Percentiles rank a stretch among this genome's conserved stretches.
phyloP scores from a whole-genome alignment of 2,888 invertebrate species.

The Stomorhina lunata region DNA sequence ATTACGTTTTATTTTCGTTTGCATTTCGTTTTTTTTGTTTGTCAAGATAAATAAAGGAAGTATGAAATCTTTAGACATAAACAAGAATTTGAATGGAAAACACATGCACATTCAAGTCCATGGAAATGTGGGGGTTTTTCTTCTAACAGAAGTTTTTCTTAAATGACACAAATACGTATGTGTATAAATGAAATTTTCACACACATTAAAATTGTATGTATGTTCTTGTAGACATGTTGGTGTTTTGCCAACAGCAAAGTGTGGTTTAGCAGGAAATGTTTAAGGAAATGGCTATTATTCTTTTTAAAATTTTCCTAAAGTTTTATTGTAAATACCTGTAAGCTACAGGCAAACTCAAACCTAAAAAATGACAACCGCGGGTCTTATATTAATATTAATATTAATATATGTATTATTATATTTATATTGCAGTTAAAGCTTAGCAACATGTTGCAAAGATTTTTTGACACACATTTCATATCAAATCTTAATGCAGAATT shows the following conservation, averaged over 20 bases:
- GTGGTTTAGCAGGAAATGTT: not conserved
- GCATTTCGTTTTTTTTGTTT: not conserved
- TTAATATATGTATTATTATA: too few relatives aligned
- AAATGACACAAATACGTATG: not conserved
- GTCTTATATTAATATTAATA: too few relatives aligned
- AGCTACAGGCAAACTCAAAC: too few relatives aligned
- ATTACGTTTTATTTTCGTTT: not conserved
- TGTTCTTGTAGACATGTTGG: not conserved
- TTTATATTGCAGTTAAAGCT: too few relatives aligned
- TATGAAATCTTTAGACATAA: not conserved
- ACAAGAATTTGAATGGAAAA: not conserved
- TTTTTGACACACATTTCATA: too few relatives aligned
- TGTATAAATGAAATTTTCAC: not conserved
- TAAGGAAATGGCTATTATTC: not conserved
- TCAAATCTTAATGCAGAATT: too few relatives aligned
- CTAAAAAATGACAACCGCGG: too few relatives aligned
- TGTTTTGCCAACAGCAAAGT: not conserved
- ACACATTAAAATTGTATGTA: too few relatives aligned
- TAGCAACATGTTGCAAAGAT: too few relatives aligned
- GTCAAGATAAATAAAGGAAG: slow-evolving; percentile 14
- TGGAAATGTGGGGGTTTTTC: slow-evolving; percentile 17
- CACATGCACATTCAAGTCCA: slow-evolving; percentile 18
- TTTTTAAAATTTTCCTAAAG: not conserved
- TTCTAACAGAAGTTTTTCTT: not conserved
- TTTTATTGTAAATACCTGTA: too few relatives aligned